phyloP scores from a whole-genome alignment of 2,797 vertebrate species.

The Sebastes miniatus region DNA sequence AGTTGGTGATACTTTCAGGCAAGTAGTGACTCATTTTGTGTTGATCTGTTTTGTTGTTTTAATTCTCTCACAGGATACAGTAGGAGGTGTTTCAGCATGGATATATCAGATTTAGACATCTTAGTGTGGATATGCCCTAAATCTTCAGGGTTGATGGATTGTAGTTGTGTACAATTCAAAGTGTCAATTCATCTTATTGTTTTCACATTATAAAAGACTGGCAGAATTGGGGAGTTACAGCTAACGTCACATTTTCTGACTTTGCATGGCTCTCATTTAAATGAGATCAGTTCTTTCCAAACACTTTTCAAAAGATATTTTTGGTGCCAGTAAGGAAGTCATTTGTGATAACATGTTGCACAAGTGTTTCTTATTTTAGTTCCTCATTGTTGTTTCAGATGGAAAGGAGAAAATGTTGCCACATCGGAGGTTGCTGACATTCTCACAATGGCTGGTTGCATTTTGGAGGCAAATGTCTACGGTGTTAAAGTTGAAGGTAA shows the following conservation, averaged over 20 bases:
- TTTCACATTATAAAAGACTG: neutral
- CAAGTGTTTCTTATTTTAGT: neutral
- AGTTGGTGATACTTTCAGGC: conserved; percentile 93
- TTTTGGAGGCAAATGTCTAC: conserved; percentile 90
- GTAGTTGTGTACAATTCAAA: neutral
- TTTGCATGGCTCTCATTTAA: neutral
- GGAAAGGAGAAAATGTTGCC: conserved; percentile 96
- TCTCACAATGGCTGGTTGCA: conserved; percentile 77
- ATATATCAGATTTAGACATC: neutral
- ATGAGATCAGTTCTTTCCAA: neutral
- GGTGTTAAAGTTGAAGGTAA: conserved; percentile 90
- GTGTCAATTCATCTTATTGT: neutral
- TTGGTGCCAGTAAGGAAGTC: neutral
- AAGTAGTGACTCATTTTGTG: neutral
- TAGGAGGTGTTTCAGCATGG: neutral
- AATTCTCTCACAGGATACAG: neutral
- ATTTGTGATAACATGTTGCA: neutral
- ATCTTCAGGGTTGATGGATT: neutral
- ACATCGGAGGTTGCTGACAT: conserved; percentile 90
- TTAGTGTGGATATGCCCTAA: neutral
- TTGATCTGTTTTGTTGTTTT: neutral
- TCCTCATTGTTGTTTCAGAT: conserved; percentile 71
- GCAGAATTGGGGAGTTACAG: neutral
- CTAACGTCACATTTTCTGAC: neutral
- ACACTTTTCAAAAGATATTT: neutral